Evolutionary conservation across 2,888 invertebrate species (phyloP), one percentile per base, ranked within the genome.

Genomic region (Eledone cirrhosa): DNA sequence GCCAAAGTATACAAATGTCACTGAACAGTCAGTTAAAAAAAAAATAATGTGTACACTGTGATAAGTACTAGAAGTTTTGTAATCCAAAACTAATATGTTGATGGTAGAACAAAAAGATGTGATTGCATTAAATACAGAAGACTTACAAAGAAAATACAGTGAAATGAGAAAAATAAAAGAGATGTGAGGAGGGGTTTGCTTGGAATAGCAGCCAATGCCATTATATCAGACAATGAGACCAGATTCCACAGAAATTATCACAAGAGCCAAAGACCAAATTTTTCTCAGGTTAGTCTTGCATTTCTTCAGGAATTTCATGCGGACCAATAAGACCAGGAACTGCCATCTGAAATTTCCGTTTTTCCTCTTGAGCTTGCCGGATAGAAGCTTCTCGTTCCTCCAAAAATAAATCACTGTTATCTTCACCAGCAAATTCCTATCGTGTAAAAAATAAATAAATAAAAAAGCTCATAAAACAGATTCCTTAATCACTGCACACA

Each of bases 341-440:
- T 75, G 96, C 94, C 92, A 97, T 93, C 92, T 98, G 97, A 86
- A 96, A 94, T 91, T 95, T 94, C 90, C 97, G 93, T 92, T 99
- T 99, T 88, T 97, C 97, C 83, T 95, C 94, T 91, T 99, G 97
- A 76, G 98, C 98, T 88, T 94, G 93, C 85, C 95, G 94, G 83
- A 99, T 93, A 80, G 96, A 95, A 83, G 94, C 94, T 91, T 98
- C 96, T 86, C 99, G 94, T 91, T 99, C 99, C 90, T 99, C 99
- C 89, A 99, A 92, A 92, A 96, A 99, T 89, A 99, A 93, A 92
- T 99, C 99, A 81, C 96, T 95, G 92, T 99, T 97, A 90, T 99
- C 99, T 91, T 98, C 98, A 72, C 99, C 99, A 47, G 98, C 97
- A 91, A 96, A 98, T 92, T 99, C 99, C 98, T 99, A 91, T 7